phyloP scores from a whole-genome alignment of 2,888 invertebrate genomes.

The Dasypolia templi region DNA sequence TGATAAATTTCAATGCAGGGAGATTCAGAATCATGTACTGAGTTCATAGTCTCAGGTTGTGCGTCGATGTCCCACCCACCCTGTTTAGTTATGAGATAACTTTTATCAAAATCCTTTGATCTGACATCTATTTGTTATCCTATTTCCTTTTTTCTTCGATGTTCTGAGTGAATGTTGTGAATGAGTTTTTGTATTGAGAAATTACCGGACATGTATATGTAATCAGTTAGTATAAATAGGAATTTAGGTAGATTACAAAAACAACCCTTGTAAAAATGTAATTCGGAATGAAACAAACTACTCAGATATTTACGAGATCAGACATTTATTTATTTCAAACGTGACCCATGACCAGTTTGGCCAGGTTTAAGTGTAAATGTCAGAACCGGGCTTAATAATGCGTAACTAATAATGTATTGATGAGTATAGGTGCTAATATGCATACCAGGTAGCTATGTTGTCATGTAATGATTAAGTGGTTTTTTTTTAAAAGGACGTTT shows the following conservation, averaged over 20 bases:
- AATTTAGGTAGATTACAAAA: not conserved
- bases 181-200: not conserved
- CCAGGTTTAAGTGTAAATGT: constrained; percentile 40
- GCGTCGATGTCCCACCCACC: no score
- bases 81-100: constrained; percentile 44
- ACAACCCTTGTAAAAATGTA: not conserved
- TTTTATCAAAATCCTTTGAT: constrained; percentile 27
- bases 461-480: no score
- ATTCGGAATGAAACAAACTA: constrained; percentile 7
- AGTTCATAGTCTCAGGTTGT: no score
- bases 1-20: no score
- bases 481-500: not conserved
- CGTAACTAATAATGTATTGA: constrained; percentile 13
- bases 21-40: no score
- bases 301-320: constrained; percentile 16
- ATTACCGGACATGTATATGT: not conserved
- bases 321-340: constrained; percentile 11
- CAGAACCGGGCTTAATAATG: constrained; percentile 50
- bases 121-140: constrained; percentile 42
- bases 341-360: constrained; percentile 18
- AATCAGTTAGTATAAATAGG: not conserved
- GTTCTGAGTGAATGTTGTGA: not conserved
- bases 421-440: not conserved
- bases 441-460: not conserved
- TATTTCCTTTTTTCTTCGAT: not conserved